Percentiles rank a stretch among this genome's conserved stretches.
These are phyloP conservation scores for Drosophila hawaiiensis DNA, from an alignment of 2,888 invertebrate genomes.

Conservation along the genomic window DNA sequence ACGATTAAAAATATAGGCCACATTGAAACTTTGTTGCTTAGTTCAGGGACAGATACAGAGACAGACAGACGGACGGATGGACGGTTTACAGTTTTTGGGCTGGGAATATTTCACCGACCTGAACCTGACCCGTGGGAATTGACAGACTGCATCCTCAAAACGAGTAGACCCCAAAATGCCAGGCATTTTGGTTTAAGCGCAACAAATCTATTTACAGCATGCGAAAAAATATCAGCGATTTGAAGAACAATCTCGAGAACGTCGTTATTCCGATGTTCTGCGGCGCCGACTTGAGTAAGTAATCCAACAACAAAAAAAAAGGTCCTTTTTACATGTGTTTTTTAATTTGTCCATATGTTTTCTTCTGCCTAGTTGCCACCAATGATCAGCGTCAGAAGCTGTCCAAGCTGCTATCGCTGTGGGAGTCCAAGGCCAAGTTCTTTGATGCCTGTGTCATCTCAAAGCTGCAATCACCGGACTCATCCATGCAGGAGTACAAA, in stretches of 20 bases:
- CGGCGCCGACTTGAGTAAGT: conserved; percentile 92
- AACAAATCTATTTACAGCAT: conserved; percentile 89
- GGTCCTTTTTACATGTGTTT: not conserved
- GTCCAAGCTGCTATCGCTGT: conserved; percentile 96
- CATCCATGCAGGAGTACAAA: conserved; percentile 96
- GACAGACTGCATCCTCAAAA: conserved; percentile 14
- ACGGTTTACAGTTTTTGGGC: not conserved
- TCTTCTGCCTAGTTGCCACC: conserved; percentile 88
- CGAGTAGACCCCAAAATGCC: conserved; percentile 1
- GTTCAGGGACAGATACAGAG: conserved; percentile 9
- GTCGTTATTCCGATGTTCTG: conserved; percentile 99
- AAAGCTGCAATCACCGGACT: conserved; percentile 93
- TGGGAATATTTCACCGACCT: not conserved
- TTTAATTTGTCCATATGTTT: not conserved
- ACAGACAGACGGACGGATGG: not conserved
- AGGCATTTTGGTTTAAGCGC: conserved; percentile 49
- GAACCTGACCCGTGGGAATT: conserved; percentile 14
- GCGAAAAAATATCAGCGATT: conserved; percentile 96
- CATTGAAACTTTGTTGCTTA: conserved; percentile 38
- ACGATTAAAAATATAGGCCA: not conserved
- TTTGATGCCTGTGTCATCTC: conserved; percentile 93
- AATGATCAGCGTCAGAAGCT: conserved; percentile 96
- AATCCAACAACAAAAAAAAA: not conserved
- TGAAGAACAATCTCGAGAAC: conserved; percentile 96
- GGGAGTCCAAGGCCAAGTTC: conserved; percentile 98